phyloP scores from a whole-genome alignment of 1,140 invertebrate species.

The Cotesia glomerata region DNA sequence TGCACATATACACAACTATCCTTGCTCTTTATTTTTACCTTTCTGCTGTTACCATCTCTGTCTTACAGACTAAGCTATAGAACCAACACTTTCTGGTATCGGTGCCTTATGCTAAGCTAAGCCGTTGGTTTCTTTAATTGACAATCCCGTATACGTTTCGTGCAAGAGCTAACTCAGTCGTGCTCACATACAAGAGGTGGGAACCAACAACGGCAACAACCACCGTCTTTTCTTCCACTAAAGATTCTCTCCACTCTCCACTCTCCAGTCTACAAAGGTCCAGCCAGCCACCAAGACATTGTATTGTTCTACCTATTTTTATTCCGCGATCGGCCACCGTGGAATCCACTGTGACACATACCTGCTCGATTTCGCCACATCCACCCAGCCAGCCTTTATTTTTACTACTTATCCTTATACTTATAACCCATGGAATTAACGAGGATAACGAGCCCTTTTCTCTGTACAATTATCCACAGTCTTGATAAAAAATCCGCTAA shows the following conservation, averaged over 20 bases:
- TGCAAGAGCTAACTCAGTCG: slow-evolving; percentile 11
- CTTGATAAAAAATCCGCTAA: background rate
- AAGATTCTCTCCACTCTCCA: no score
- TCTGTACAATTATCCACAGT: background rate
- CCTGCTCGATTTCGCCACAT: slow-evolving; percentile 18
- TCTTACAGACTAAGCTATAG: background rate
- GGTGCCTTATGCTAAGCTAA: slow-evolving; percentile 49
- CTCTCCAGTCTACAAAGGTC: slow-evolving; percentile 30
- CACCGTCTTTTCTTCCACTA: no score
- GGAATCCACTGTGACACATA: slow-evolving; percentile 30
- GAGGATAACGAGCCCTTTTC: slow-evolving; percentile 17
- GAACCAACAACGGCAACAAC: slow-evolving; percentile 45
- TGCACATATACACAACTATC: no score
- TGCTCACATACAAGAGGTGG: slow-evolving; percentile 43
- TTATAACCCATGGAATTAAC: slow-evolving; percentile 17
- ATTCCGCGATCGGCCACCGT: background rate
- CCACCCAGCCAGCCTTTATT: slow-evolving; percentile 5
- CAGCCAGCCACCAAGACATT: slow-evolving; percentile 36
- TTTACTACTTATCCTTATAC: no score
- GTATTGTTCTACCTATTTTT: slow-evolving; percentile 55
- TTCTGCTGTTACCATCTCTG: background rate
- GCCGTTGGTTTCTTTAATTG: slow-evolving; percentile 51
- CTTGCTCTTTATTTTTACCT: slow-evolving; percentile 11
- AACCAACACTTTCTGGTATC: background rate
- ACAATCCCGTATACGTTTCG: slow-evolving; percentile 42